phyloP scores from a whole-genome alignment of 2,888 invertebrate species.

The Drosophila histrio region DNA sequence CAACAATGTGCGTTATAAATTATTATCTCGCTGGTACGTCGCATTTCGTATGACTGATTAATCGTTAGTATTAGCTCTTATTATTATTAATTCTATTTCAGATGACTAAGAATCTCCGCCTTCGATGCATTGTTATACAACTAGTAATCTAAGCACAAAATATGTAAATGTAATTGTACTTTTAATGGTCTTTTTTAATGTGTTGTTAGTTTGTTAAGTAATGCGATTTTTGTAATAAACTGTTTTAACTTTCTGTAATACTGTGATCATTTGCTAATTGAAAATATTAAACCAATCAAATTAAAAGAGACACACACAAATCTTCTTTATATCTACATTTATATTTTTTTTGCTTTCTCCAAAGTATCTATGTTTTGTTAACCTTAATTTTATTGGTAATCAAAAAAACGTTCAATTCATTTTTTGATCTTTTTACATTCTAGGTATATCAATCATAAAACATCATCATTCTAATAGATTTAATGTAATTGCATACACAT shows the following conservation, averaged over 20 bases:
- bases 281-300: slow-evolving; percentile 17
- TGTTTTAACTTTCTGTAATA: slow-evolving; percentile 5
- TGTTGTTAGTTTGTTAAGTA: slow-evolving; percentile 22
- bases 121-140: not conserved
- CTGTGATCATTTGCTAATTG: slow-evolving; percentile 23
- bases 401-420: slow-evolving; percentile 53
- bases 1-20: slow-evolving; percentile 87
- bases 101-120: slow-evolving; percentile 53
- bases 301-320: slow-evolving; percentile 1
- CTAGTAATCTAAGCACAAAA: slow-evolving; percentile 7
- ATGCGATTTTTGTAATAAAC: slow-evolving; percentile 9
- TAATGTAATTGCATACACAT: slow-evolving; percentile 36
- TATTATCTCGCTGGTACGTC: slow-evolving; percentile 85
- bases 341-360: slow-evolving; percentile 66
- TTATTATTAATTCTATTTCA: slow-evolving; percentile 20
- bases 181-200: slow-evolving; percentile 14
- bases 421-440: slow-evolving; percentile 46
- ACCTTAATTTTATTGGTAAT: slow-evolving; percentile 58
- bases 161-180: slow-evolving; percentile 1
- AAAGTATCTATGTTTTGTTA: slow-evolving; percentile 49
- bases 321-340: slow-evolving; percentile 62
- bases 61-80: not conserved
- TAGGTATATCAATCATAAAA: slow-evolving; percentile 63
- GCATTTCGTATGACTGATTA: not conserved
- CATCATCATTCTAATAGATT: slow-evolving; percentile 40